Evolutionary conservation across 2,888 invertebrate genomes (phyloP), one percentile per base, ranked within the genome.

Genomic region (Mythimna loreyi): DNA sequence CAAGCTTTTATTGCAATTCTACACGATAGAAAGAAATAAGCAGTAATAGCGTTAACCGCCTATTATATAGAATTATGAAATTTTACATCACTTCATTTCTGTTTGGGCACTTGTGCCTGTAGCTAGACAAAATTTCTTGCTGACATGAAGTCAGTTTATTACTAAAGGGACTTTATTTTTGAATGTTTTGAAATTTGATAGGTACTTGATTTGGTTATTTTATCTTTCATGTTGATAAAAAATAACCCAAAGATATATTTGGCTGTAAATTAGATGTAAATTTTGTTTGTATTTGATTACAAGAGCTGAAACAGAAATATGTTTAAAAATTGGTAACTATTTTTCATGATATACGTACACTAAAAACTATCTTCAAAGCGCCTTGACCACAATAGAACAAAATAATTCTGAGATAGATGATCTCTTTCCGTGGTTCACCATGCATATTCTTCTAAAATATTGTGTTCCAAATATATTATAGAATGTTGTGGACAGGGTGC

Each of bases 251-350:
- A 43, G 9, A 33, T 67, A 30, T 21, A 23, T 28, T 43, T 67
- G 67, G 68, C 43, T 67, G 67, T 55, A 43, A 55, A 45, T 36
- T 45, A 45, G 21, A 33, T 67, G 6, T n/a, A 28, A 43, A 21
- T 1, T 30, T 66, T 30, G 7, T 52, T 30, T 67, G 7, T 30
- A 16, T 23, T 23, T 66, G 49, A 50, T 67, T 53, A 13, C 16
- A 67, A 53, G 67, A 11, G 30, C 43, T 52, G 40, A 50, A 25
- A 67, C 23, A 23, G n/a, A 66, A 30, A n/a, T 23, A 23, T n/a
- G 33, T n/a, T 19, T 60, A 43, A 23, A 6, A 0, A 23, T 53
- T 53, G 30, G 11, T 45, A n/a, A 3, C 11, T 21, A 2, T 30
- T 16, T 45, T 25, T 16, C 43, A 30, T 63, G 25, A 25, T 47